Conservation (phyloP, 2,888 invertebrate species). For the Ferrisia virgata region DNA sequence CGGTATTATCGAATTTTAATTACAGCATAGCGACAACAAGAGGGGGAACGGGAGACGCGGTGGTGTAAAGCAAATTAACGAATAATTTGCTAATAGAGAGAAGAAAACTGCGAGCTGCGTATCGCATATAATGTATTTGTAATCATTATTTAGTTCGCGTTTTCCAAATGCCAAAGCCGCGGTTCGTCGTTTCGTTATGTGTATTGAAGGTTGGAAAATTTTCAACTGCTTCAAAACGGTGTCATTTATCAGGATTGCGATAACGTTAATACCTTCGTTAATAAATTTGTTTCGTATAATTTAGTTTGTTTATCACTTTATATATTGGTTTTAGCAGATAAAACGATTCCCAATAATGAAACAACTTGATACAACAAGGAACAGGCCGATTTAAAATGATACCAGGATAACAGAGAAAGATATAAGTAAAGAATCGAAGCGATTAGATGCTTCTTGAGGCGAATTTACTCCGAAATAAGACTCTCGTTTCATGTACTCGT, state of each 20-base stretch:
- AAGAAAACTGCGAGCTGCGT: too few species aligned
- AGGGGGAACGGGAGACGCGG: too few species aligned
- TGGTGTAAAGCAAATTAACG: background rate
- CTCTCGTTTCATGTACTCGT: too few species aligned
- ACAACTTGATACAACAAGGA: too few species aligned
- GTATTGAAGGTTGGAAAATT: background rate
- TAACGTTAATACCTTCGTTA: background rate
- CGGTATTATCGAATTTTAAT: background rate
- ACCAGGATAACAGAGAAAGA: background rate
- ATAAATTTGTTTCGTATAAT: background rate
- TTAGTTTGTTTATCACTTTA: background rate
- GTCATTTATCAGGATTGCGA: background rate
- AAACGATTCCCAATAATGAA: background rate
- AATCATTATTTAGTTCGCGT: background rate
- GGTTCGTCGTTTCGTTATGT: too few species aligned
- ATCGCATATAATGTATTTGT: too few species aligned
- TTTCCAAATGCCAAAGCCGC: background rate
- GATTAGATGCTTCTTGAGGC: too few species aligned
- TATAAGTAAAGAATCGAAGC: too few species aligned
- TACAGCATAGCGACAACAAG: too few species aligned
- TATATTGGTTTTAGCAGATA: background rate
- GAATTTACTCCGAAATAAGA: too few species aligned
- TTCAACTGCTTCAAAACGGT: background rate
- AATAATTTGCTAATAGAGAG: background rate
- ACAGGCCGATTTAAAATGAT: too few species aligned